A percentile compares a stretch with the other conserved stretches of the same genome.
Conservation (phyloP, 2,797 vertebrate species). For the Helostoma temminkii region DNA sequence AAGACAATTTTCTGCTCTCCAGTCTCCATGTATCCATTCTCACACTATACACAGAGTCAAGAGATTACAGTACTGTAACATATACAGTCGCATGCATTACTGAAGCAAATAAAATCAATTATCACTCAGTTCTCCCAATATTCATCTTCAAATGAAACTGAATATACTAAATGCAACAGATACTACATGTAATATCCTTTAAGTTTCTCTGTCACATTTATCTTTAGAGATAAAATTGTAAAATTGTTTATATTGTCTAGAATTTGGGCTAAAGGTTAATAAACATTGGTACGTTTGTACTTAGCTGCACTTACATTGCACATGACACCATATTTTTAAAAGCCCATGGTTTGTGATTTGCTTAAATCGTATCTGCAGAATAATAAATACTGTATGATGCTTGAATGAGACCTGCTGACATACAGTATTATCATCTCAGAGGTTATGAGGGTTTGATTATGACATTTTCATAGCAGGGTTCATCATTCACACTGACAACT, state of each 20-base stretch:
- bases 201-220: no score
- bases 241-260: background rate
- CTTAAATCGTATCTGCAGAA: background rate
- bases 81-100: constrained; percentile 4
- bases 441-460: constrained; percentile 69
- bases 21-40: background rate
- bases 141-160: background rate
- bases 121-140: background rate
- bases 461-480: constrained; percentile 86
- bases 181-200: background rate
- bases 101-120: constrained; percentile 3
- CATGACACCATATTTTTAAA: background rate
- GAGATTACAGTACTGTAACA: constrained; percentile 23
- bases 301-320: background rate
- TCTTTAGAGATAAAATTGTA: no score
- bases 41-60: background rate
- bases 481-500: constrained; percentile 59
- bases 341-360: background rate
- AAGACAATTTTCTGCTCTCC: background rate
- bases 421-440: constrained; percentile 3
- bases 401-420: constrained; percentile 44
- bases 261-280: background rate
- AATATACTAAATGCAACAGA: background rate
- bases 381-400: constrained; percentile 19
- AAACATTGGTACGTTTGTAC: background rate